A percentile compares a stretch with the other conserved stretches of the same genome.
These are phyloP conservation scores for Sigmodon hispidus DNA, from an alignment of 2,113 vertebrate genomes.

Conservation along the genomic window DNA sequence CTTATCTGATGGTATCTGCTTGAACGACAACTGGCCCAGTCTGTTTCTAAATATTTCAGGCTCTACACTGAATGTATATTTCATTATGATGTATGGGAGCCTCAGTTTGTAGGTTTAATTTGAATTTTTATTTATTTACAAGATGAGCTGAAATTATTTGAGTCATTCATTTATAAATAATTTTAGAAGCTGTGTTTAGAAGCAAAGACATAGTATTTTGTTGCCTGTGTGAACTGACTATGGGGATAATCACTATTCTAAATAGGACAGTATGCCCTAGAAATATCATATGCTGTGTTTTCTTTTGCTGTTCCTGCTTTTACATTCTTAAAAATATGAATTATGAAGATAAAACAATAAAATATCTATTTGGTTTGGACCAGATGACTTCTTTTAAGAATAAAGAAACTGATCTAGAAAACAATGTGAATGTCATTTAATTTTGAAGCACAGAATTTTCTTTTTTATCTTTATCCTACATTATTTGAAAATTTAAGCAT, in stretches of 20 bases:
- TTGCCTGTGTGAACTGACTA: background rate
- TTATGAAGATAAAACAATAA: background rate
- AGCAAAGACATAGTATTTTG: background rate
- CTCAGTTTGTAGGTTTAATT: background rate
- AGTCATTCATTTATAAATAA: background rate
- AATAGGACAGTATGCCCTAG: background rate
- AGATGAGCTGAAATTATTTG: background rate
- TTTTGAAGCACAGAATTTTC: background rate
- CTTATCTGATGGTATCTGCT: background rate
- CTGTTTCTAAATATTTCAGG: conserved; percentile 7
- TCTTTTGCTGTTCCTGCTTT: background rate
- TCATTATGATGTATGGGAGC: background rate
- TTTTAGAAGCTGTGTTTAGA: background rate
- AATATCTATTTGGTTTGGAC: background rate
- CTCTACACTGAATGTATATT: background rate
- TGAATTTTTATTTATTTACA: background rate
- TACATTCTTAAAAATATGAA: background rate
- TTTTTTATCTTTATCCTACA: background rate
- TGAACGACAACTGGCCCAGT: background rate
- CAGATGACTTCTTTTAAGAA: background rate
- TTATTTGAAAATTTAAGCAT: background rate
- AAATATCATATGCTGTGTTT: background rate
- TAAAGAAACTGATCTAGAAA: background rate
- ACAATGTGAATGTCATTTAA: background rate
- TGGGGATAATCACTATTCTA: background rate